Evolutionary conservation across 2,113 vertebrate genomes (phyloP), one percentile per base, ranked within the genome.

Genomic region (Bagarius yarrelli): DNA sequence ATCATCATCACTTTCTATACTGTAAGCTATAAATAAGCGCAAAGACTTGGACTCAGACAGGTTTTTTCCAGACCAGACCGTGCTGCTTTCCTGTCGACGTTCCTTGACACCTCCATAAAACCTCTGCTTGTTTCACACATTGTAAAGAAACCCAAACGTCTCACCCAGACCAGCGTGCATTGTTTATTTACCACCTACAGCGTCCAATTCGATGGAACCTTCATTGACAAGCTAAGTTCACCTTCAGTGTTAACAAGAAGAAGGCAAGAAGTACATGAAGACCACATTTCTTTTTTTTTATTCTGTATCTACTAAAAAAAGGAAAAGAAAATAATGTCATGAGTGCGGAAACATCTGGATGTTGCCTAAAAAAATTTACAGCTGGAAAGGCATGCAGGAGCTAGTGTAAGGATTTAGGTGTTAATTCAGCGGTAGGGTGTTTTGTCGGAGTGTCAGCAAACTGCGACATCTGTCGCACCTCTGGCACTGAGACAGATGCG

Each of bases 301-400:
- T 36, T 25, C 23, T 60, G 30, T 21, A 27, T 74, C 9, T 27
- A 53, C 57, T 73, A 44, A 30, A 32, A 52, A 36, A 36, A 67
- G 23, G 53, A 71, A 88, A 88, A 89, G 89, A 90, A 90, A 91
- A 91, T 87, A 90, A 88, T 90, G 90, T 89, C 89, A 87, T 91
- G 87, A 91, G 91, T 92, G 91, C 90, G 85, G 81, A 84, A 93
- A 93, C 92, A 93, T 92, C 92, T 93, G 93, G 81, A 88, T 55
- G 81, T 30, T 56, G 25, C 59, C 56, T 4, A 25, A 84, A 53
- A 47, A 40, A 47, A 47, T 9, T 4, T 76, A 36, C 53, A 75
- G 53, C 53, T n/a, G 71, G 9, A 61, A 40, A 50, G 40, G 30
- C 18, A 14, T 57, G n/a, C 9, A 61, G 0, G 11, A 63, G 75